Base-by-base conservation (phyloP, 2,797 vertebrate genomes). In the Lacerta viridis region DNA sequence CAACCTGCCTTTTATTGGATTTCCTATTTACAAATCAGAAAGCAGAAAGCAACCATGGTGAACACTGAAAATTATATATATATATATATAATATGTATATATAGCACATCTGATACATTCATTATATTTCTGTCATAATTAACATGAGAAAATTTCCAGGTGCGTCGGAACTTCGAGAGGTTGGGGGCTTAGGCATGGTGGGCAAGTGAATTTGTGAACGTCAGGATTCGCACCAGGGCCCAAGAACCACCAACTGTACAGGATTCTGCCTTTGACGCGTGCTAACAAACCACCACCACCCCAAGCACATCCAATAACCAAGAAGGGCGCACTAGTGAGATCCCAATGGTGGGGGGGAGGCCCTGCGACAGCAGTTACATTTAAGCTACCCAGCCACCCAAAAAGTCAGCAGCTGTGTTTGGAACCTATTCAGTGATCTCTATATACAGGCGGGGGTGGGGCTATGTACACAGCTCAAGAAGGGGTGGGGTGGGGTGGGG, bases 11-110 rank as follows among this genome's bases (percentile, higher is more conserved):
- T 55, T 96, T 96, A 96, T 96, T 96, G 88, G 13, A 93, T 89
- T 89, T 92, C 92, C 93, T 95, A 96, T 96, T 94, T 96, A 96
- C 96, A 96, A 80, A 92, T 88, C 88, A 88, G 93, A 59, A 90
- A 95, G n/a, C 92, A 88, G 50, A 84, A 94, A 93, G 92, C 93
- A 88, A 93, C 13, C 91, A 91, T 69, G 86, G 85, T 88, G 90
- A 94, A 93, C 90, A 92, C 88, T 7, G 93, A 50, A 50, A 50
- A 50, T 50, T 50, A 50, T 50, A 50, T 50, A 50, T 50, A 50
- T 50, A 50, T 50, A 85, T 39, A 91, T 55, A 64, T 64, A 64
- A 15, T 64, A 64, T 87, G 39, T 92, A 93, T 75, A 36, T 75
- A 93, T 69, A 84, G 7, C 75, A 93, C 91, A 81, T 77, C 13